Percentiles rank a stretch among this genome's conserved stretches.
These are phyloP conservation scores for Aurelia aurita complex sp. Pacific DNA, from an alignment of 30 jellyfish, hydroid and myxozoan genomes.

Conservation along the genomic window DNA sequence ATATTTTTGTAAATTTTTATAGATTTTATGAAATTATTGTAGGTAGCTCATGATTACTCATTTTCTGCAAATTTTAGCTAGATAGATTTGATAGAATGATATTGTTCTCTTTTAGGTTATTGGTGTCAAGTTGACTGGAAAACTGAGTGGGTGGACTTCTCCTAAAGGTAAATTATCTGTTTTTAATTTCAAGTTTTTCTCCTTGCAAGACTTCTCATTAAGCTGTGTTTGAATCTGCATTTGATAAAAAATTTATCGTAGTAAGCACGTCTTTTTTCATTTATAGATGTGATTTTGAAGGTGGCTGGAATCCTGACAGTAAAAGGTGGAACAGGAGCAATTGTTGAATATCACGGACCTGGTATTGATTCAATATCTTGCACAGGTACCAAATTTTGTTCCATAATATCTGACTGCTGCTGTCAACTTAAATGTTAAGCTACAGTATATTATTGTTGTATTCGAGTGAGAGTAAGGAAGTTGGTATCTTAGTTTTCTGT, in stretches of 20 bases:
- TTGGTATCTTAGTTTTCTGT: too few relatives aligned
- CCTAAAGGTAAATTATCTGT: constrained; percentile 79
- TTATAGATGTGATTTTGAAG: constrained; percentile 90
- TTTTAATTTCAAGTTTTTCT: too few relatives aligned
- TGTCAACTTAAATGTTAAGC: too few relatives aligned
- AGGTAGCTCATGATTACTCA: too few relatives aligned
- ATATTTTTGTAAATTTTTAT: too few relatives aligned
- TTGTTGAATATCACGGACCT: constrained; percentile 98
- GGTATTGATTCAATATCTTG: constrained; percentile 99
- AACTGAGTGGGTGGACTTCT: constrained; percentile 99
- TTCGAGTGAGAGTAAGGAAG: too few relatives aligned
- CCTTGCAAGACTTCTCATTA: too few relatives aligned
- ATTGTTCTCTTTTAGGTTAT: constrained; percentile 60
- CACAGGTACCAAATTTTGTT: constrained; percentile 74
- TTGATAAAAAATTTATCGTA: not conserved
- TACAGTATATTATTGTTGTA: too few relatives aligned
- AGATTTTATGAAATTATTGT: too few relatives aligned
- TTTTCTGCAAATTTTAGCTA: too few relatives aligned
- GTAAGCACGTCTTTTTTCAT: not conserved
- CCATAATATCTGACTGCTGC: not conserved
- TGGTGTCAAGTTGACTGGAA: constrained; percentile 97
- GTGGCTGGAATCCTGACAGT: constrained; percentile 99
- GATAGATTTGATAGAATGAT: too few relatives aligned
- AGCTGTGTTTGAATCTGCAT: not conserved
- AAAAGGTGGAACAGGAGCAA: constrained; percentile 99